These are phyloP conservation scores for Steinernema khuongi DNA, from an alignment of 1,140 invertebrate species.

Conservation along the genomic window DNA sequence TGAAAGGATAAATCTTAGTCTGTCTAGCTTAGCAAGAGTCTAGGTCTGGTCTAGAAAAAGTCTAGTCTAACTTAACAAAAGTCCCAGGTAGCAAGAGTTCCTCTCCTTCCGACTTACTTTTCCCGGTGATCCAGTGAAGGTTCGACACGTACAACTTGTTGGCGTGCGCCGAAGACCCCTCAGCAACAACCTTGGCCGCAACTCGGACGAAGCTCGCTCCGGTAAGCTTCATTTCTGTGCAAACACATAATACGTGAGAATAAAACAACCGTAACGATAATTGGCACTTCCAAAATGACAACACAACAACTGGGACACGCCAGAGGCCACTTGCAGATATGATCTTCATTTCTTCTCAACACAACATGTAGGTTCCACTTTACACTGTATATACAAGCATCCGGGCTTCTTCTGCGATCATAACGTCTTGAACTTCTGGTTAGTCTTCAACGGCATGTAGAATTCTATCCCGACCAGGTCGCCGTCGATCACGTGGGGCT, in stretches of 20 bases:
- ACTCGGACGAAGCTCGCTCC: background rate
- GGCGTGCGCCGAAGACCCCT: no score
- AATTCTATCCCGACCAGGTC: slow-evolving; percentile 43
- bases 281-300: background rate
- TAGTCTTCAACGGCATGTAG: slow-evolving; percentile 39
- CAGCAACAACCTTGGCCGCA: background rate
- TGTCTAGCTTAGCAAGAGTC: no score
- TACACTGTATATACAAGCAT: background rate
- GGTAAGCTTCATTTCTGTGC: background rate
- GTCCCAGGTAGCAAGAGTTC: no score
- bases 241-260: background rate
- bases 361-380: background rate
- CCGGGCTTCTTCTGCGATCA: background rate
- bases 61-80: no score
- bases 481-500: slow-evolving; percentile 55
- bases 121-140: slow-evolving; percentile 32
- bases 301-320: background rate
- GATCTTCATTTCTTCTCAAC: no score
- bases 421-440: slow-evolving; percentile 28
- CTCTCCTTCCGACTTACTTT: slow-evolving; percentile 25
- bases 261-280: background rate
- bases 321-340: background rate
- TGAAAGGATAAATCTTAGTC: no score
- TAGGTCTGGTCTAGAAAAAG: no score
- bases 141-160: slow-evolving; percentile 22